Evolutionary conservation across 2,888 invertebrate species (phyloP), one percentile per base, ranked within the genome.

Genomic region (Dorcus hopei): DNA sequence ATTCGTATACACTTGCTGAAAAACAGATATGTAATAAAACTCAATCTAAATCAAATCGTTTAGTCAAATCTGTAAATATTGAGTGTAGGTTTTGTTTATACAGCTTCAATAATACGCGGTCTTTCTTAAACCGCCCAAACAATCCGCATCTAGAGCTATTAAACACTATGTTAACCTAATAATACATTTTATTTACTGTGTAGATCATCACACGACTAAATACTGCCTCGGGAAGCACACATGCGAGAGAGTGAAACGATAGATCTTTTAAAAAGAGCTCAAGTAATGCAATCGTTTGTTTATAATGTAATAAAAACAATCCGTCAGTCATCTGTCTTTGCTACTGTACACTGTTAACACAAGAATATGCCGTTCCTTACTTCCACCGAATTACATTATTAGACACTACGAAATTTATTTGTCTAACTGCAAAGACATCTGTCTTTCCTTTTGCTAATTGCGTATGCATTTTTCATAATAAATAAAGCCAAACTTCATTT

Each of bases 311-410:
- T 75, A 75, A 78, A 78, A 79, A 77, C 77, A 77, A 77, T 73
- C 77, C 74, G 76, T 78, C 78, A 78, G 76, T 79, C 79, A 79
- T 77, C 76, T 79, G 78, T 76, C 76, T 74, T 74, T 74, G 72
- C 74, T 72, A 74, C 71, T 75, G 70, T 74, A 72, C 73, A 69
- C 74, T 74, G 74, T 73, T 70, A 65, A 42, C 14, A 9, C 9
- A 23, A 23, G 14, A 45, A 16, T 11, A 9, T 45, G 16, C 26
- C 26, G 26, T 33, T 33, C 26, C 26, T 33, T 47, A 47, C 47
- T 47, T 47, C 47, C 23, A 26, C 47, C 19, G 19, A 47, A 47
- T 47, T 47, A 26, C 47, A 23, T 26, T 47, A 26, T 47, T 26
- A 47, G 26, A 33, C 26, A 33, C 26, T 6, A 33, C 26, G 26